phyloP scores from a whole-genome alignment of 2,113 vertebrate genomes.

The Sebastes fasciatus region DNA sequence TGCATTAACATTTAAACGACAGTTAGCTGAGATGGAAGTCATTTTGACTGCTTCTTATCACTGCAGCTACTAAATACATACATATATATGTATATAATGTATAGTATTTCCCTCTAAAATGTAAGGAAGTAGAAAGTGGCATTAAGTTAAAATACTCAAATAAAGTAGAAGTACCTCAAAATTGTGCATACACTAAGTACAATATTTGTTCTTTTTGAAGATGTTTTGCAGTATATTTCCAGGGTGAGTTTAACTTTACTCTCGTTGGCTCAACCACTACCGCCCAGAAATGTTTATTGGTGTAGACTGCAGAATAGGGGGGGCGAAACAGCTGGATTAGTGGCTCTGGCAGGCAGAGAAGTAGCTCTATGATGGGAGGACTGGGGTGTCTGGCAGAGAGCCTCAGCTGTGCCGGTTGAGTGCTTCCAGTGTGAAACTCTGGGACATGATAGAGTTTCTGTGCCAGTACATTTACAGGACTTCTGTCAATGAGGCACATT shows the following conservation, averaged over 20 bases:
- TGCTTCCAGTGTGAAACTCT: constrained; percentile 40
- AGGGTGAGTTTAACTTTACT: not conserved
- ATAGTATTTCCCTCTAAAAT: not conserved
- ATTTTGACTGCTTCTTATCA: not conserved
- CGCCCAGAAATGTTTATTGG: not conserved
- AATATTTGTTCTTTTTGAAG: not conserved
- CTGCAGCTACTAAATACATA: not conserved
- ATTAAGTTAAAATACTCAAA: not conserved
- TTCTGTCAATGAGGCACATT: constrained; percentile 69
- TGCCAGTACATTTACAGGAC: constrained; percentile 62
- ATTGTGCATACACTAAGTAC: not conserved
- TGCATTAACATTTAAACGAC: not conserved
- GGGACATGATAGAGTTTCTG: constrained; percentile 63
- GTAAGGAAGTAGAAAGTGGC: not conserved
- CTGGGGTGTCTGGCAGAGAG: constrained; percentile 29
- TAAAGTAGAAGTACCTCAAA: not conserved
- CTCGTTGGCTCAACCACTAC: not conserved
- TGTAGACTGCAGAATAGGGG: constrained; percentile 1
- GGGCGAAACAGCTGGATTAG: constrained; percentile 27
- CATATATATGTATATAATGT: not conserved
- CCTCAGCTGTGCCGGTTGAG: constrained; percentile 14
- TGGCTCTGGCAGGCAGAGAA: constrained; percentile 23
- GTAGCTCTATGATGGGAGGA: constrained; percentile 3
- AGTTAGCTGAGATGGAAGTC: not conserved
- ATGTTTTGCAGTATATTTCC: not conserved